Base-by-base conservation (phyloP, 53 echinoderm and acorn worm species). In the Stichopus horrens region DNA sequence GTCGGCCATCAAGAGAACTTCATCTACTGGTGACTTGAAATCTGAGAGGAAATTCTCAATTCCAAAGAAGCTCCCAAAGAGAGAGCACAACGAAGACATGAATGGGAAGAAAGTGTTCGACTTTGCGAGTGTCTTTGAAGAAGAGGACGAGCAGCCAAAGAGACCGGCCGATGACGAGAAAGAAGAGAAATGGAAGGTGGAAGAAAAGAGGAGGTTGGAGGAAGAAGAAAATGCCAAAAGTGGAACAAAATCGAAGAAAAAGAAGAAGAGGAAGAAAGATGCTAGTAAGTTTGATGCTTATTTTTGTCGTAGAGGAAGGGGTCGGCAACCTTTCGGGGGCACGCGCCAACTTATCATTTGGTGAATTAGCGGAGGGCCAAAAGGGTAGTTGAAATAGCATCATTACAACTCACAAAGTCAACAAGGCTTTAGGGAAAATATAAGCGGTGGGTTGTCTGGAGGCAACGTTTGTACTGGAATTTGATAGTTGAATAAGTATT, bases 211-310 rank as follows among this genome's bases (percentile, higher is more conserved):
- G 78, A 53, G 54, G 7, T 18, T 52, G 56, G 56, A 79, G 13
- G 52, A 9, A 53, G 55, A 79, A 52, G 18, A 53, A 52, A 53
- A 51, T 8, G 52, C 19, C 19, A 57, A 13, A 10, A 51, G 21
- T 56, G 56, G 56, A 77, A 14, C 54, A 52, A 53, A 37, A 23
- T 68, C 55, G 51, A 94, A 89, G 57, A 90, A 89, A 90, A 94
- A 91, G 76, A 95, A 81, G 89, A 97, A 94, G 75, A 93, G 86
- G 83, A 92, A 74, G 80, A 92, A 90, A 76, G 94, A 95, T 95
- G 95, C 97, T 83, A 76, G 97, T 97, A 90, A 93, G 94, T 94
- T 1, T 18, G 71, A 59, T 8, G 11, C 59, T 37, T 37, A 37
- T 37, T 37, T 37, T 37, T 37, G 37, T 37, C 37, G 37, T 37